These are phyloP conservation scores for Sinocyclocheilus maitianheensis DNA, from an alignment of 2,113 vertebrate genomes.

Conservation along the genomic window DNA sequence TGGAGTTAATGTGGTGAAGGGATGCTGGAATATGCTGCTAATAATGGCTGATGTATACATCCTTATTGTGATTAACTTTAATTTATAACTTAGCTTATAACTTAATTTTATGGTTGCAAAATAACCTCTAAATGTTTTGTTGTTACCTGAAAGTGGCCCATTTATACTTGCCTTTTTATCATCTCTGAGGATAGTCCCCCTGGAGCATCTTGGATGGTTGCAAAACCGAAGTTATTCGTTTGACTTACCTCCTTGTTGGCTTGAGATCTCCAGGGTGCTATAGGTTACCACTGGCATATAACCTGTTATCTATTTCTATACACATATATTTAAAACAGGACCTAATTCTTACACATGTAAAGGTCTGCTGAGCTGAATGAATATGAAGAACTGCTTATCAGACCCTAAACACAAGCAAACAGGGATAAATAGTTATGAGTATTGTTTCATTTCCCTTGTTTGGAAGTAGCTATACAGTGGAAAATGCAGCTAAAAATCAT, in stretches of 20 bases:
- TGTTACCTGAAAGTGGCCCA: background rate
- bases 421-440: background rate
- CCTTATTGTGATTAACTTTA: background rate
- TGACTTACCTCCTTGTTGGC: background rate
- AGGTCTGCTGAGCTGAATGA: background rate
- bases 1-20: background rate
- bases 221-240: background rate
- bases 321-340: background rate
- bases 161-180: background rate
- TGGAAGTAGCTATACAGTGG: constrained; percentile 26
- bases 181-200: background rate
- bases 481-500: constrained; percentile 43
- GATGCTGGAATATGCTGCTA: background rate
- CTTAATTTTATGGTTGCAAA: background rate
- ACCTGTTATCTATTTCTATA: background rate
- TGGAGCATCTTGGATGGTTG: background rate
- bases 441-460: background rate
- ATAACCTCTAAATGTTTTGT: background rate
- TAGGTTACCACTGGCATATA: background rate
- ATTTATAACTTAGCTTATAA: background rate
- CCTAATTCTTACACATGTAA: background rate
- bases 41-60: background rate
- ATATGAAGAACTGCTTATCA: background rate
- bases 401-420: background rate
- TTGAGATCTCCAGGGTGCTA: background rate